Evolutionary conservation across 1,140 invertebrate species (phyloP), one percentile per base, ranked within the genome.

Genomic region (Phortica variegata): DNA sequence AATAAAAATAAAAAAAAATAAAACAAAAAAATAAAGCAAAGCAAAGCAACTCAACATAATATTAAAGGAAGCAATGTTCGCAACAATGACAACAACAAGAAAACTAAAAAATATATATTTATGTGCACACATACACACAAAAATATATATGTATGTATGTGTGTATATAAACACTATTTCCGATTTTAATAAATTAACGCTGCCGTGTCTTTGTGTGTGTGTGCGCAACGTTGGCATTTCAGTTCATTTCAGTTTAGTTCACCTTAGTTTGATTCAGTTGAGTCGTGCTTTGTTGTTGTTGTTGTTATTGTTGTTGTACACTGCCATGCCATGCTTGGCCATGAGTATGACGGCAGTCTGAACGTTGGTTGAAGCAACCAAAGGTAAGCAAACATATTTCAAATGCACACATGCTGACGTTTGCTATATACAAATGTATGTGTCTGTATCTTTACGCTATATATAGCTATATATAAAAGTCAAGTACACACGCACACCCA

Each of bases 101-200:
- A n/a, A n/a, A n/a, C n/a, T n/a, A n/a, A n/a, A n/a, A n/a, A n/a
- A n/a, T n/a, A n/a, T n/a, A n/a, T n/a, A n/a, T n/a, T n/a, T n/a
- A n/a, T 29, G 12, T 12, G 26, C 12, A 29, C 26, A 6, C 26
- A 29, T 29, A 12, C 6, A 29, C 26, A 29, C 12, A 29, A 7
- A 12, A 12, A 29, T 29, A 29, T 29, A 29, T 29, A 29, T 29
- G 6, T 12, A 29, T 29, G 26, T 6, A 29, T 29, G 26, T 29
- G 26, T 15, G 32, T 53, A 32, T 58, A 58, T 47, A 49, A 60
- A 45, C 49, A 23, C 46, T 56, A 48, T 45, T 49, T 60, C 53
- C 45, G 53, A 44, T 56, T 56, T 56, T 60, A 56, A 60, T 60
- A 60, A 60, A 60, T 60, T 60, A 60, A 53, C 43, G n/a, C n/a